Evolutionary conservation across 2,797 vertebrate genomes (phyloP).

Genomic region (Sebastes iracundus): DNA sequence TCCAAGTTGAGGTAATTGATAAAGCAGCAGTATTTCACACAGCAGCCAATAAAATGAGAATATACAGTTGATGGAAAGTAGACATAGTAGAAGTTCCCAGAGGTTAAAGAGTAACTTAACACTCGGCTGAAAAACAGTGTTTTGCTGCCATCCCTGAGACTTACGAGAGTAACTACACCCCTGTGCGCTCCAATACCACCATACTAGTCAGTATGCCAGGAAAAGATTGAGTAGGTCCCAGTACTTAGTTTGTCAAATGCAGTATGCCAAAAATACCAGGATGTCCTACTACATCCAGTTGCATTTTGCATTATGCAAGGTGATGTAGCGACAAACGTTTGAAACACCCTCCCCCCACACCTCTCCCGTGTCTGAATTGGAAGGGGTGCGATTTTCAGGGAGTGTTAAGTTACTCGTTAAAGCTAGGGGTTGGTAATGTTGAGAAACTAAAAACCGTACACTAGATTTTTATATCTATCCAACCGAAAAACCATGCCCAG

Average conservation of each 20-base stretch:
- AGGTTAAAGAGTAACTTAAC: slow-evolving; percentile 3
- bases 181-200: no score
- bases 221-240: no score
- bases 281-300: no score
- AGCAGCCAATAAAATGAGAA: slow-evolving; percentile 29
- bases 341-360: neutral
- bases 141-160: slow-evolving; percentile 17
- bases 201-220: no score
- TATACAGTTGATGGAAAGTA: neutral
- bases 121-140: neutral
- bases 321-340: neutral
- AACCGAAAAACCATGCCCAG: neutral
- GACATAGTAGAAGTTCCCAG: neutral
- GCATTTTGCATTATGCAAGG: no score
- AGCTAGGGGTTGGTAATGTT: neutral
- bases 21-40: slow-evolving; percentile 48
- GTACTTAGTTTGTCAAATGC: no score
- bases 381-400: neutral
- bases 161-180: neutral
- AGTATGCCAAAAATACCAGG: no score
- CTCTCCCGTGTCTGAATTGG: neutral
- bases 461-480: neutral
- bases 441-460: neutral
- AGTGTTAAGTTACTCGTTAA: slow-evolving; percentile 9
- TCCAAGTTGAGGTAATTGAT: slow-evolving; percentile 23